Evolutionary conservation across 2,888 invertebrate genomes (phyloP).

Genomic region (Aricia artaxerxes): DNA sequence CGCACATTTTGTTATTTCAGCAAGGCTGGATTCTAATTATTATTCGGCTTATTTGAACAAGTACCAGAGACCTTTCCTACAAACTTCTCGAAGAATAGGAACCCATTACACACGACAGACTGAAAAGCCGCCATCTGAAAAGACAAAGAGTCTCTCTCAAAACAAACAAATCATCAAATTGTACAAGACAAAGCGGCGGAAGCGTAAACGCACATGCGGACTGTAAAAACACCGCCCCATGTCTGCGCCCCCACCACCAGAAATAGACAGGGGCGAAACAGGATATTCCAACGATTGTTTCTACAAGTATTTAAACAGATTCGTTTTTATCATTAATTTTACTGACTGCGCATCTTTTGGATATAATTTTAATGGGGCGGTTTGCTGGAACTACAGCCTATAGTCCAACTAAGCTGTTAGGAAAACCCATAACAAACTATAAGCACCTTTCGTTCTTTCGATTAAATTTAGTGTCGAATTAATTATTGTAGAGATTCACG

Average conservation of each 20-base stretch:
- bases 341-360: not conserved
- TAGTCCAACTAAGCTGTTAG: too few relatives aligned
- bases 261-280: constrained; percentile 23
- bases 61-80: too few relatives aligned
- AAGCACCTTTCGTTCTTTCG: too few relatives aligned
- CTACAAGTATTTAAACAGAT: not conserved
- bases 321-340: not conserved
- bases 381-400: too few relatives aligned
- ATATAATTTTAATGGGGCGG: not conserved
- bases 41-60: too few relatives aligned
- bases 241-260: constrained; percentile 5
- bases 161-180: constrained; percentile 18
- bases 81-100: too few relatives aligned
- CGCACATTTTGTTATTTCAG: too few relatives aligned
- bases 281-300: constrained; percentile 20
- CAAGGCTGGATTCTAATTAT: too few relatives aligned
- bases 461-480: too few relatives aligned
- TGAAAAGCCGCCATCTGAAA: not conserved
- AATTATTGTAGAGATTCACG: too few relatives aligned
- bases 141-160: not conserved
- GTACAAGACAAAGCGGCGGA: constrained; percentile 10
- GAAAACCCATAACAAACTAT: too few relatives aligned
- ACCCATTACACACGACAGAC: not conserved
- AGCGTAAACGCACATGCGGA: not conserved
- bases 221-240: constrained; percentile 13